These are phyloP conservation scores for Pelodiscus sinensis DNA, from an alignment of 2,113 vertebrate genomes.

Conservation along the genomic window DNA sequence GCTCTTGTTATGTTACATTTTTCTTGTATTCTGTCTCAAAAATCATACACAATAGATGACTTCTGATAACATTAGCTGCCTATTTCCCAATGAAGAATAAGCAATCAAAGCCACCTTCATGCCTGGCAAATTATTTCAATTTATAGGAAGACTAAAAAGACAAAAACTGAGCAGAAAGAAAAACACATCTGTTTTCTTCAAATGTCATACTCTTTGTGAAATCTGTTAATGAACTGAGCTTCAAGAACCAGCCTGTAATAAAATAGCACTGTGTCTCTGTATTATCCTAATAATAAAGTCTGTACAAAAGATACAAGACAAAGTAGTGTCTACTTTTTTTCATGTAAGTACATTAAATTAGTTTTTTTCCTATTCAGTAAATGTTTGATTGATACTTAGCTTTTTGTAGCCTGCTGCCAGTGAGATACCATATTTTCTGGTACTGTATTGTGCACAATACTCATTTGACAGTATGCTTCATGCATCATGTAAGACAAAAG, in stretches of 20 bases:
- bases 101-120: constrained; percentile 3
- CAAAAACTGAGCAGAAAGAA: background rate
- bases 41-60: background rate
- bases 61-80: background rate
- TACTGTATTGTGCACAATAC: background rate
- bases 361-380: background rate
- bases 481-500: constrained; percentile 20
- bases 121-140: background rate
- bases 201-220: constrained; percentile 8
- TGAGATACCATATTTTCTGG: constrained; percentile 27
- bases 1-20: background rate
- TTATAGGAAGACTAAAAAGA: background rate
- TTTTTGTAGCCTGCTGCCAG: background rate
- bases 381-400: constrained; percentile 46
- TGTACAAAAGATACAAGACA: background rate
- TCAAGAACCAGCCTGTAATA: background rate
- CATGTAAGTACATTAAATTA: constrained; percentile 26
- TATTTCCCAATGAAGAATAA: background rate
- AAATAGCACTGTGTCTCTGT: background rate
- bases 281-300: background rate
- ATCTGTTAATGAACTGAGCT: constrained; percentile 6
- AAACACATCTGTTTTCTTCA: rapidly evolving
- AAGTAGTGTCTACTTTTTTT: constrained; percentile 19
- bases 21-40: background rate
- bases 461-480: constrained; percentile 23